Conservation (phyloP, 2,888 invertebrate species). For the Prosapia bicincta region DNA sequence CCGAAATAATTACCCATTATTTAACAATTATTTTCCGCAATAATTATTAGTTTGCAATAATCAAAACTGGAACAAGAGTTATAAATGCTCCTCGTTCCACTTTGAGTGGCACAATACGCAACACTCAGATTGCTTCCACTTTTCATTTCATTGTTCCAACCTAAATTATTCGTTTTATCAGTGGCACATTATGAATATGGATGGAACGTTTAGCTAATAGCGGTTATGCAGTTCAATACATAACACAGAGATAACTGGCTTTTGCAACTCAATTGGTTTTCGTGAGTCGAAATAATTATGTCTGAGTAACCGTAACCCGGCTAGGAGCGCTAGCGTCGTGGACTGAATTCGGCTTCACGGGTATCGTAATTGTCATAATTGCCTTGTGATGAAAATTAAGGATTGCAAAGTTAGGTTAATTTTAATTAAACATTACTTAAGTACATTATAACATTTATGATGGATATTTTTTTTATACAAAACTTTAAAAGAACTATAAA, state of each 20-base stretch:
- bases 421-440: too few relatives aligned
- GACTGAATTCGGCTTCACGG: not conserved
- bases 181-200: not conserved
- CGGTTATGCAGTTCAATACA: not conserved
- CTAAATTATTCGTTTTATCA: not conserved
- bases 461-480: too few relatives aligned
- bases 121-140: not conserved
- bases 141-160: not conserved
- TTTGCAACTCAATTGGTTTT: not conserved
- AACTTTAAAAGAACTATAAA: too few relatives aligned
- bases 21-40: too few relatives aligned
- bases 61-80: too few relatives aligned
- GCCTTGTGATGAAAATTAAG: too few relatives aligned
- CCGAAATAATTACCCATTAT: too few relatives aligned
- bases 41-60: too few relatives aligned
- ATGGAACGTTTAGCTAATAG: not conserved
- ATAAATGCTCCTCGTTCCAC: too few relatives aligned
- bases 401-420: too few relatives aligned
- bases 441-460: too few relatives aligned
- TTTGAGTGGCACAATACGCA: not conserved
- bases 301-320: not conserved
- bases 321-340: not conserved
- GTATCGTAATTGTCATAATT: too few relatives aligned
- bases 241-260: not conserved
- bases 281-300: not conserved